A percentile compares a stretch with the other conserved stretches of the same genome.
Evolutionary conservation across 2,113 vertebrate genomes (phyloP).

Genomic region (Cathartes aura): DNA sequence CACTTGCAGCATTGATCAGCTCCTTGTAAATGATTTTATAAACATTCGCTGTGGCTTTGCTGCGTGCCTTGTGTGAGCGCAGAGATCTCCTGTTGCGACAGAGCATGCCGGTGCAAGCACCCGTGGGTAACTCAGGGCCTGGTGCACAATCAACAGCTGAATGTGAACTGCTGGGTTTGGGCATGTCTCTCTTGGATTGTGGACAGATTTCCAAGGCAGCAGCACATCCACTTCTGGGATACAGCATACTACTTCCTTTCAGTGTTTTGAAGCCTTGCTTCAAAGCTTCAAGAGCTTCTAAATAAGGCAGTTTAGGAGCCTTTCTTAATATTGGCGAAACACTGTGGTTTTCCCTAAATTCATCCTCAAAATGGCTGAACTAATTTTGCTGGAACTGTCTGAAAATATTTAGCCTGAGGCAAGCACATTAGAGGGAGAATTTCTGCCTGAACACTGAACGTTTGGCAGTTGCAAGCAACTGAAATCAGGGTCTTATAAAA

Average conservation of each 20-base stretch:
- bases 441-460: neutral
- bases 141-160: neutral
- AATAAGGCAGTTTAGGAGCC: neutral
- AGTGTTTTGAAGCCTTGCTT: neutral
- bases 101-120: too few species aligned
- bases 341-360: neutral
- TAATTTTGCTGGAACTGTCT: neutral
- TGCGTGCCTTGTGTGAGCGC: rapidly evolving
- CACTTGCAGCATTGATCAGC: neutral
- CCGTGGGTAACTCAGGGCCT: rapidly evolving
- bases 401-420: neutral
- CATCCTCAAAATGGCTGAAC: neutral
- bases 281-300: neutral
- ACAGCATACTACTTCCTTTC: neutral
- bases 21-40: neutral
- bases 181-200: rapidly evolving
- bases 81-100: neutral
- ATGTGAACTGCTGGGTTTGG: neutral
- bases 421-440: neutral
- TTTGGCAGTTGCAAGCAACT: neutral
- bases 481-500: neutral
- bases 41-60: neutral
- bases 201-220: neutral
- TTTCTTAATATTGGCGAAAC: neutral
- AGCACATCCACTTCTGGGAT: neutral